phyloP scores from a whole-genome alignment of 2,113 vertebrate species.

The Phainopepla nitens region DNA sequence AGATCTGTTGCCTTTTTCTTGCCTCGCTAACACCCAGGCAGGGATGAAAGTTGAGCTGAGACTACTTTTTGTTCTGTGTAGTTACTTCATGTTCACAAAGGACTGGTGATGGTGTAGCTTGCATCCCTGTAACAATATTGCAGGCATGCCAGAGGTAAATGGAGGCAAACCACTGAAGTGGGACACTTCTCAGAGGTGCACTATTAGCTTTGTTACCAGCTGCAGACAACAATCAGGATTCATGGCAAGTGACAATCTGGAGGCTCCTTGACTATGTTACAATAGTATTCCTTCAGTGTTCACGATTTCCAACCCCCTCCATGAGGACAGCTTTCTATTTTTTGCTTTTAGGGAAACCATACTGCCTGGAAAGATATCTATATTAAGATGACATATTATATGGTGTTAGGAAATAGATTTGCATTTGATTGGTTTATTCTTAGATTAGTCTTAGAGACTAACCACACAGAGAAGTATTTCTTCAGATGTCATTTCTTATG shows the following conservation, averaged over 20 bases:
- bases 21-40: neutral
- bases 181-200: neutral
- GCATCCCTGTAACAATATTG: neutral
- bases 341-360: neutral
- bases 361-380: neutral
- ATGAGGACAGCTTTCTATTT: neutral
- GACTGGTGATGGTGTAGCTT: neutral
- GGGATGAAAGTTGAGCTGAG: neutral
- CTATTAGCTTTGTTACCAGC: neutral
- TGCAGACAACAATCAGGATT: neutral
- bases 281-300: neutral
- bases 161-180: neutral
- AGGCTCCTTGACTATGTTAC: neutral
- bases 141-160: neutral
- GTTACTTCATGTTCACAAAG: neutral
- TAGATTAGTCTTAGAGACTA: neutral
- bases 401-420: neutral
- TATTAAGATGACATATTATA: neutral
- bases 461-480: neutral
- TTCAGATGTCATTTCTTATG: neutral
- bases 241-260: neutral
- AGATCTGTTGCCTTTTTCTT: neutral
- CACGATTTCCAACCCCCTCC: neutral
- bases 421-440: neutral
- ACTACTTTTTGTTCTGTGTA: neutral